Conservation (phyloP, 2,113 vertebrate species). For the Tiliqua scincoides region DNA sequence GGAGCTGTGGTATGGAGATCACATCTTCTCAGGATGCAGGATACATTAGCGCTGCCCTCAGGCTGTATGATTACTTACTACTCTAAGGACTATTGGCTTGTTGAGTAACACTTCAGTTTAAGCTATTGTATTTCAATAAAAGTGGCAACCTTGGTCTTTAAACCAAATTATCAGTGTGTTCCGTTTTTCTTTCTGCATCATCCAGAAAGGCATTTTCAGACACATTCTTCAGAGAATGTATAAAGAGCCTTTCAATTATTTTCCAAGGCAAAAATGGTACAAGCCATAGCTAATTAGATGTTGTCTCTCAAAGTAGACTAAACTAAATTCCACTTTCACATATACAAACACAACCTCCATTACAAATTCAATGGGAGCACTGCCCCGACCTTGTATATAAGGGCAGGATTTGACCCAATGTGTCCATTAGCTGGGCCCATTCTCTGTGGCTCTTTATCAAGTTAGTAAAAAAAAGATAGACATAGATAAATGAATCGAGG, state of each 20-base stretch:
- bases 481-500: conserved; percentile 46
- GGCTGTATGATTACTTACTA: conserved; percentile 51
- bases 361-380: conserved; percentile 25
- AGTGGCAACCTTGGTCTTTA: conserved; percentile 61
- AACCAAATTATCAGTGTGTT: conserved; percentile 39
- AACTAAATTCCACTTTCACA: conserved; percentile 34
- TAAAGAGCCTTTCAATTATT: not conserved
- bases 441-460: conserved; percentile 46
- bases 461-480: not conserved
- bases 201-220: conserved; percentile 20
- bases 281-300: conserved; percentile 46
- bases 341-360: conserved; percentile 18
- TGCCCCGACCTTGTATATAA: conserved; percentile 48
- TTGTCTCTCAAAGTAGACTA: conserved; percentile 20
- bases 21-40: conserved; percentile 49
- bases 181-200: conserved; percentile 46
- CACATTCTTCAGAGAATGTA: conserved; percentile 26
- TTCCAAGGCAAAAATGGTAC: conserved; percentile 11
- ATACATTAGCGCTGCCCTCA: conserved; percentile 35
- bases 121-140: conserved; percentile 57
- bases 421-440: conserved; percentile 46
- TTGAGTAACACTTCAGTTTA: conserved; percentile 54
- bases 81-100: conserved; percentile 56
- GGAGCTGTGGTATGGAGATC: conserved; percentile 34
- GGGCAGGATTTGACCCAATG: conserved; percentile 36